Base-by-base conservation (phyloP, 2,888 invertebrate species). In the Taenaris catops region DNA sequence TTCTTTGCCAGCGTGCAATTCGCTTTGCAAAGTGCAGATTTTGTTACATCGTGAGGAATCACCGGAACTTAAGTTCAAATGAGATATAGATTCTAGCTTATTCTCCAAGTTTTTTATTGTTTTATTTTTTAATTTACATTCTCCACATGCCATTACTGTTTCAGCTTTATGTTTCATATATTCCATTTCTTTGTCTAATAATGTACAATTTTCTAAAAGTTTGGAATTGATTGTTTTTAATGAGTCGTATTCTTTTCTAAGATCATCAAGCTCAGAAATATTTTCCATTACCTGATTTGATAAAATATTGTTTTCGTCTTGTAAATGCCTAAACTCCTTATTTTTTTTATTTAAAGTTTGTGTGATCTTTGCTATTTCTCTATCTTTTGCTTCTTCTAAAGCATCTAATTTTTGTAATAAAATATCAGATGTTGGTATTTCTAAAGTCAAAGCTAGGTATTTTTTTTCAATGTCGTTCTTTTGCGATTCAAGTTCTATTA, bases 261-360 rank as follows among this genome's bases (percentile, higher is more conserved):
- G 61, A 14, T 61, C 54, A 28, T 90, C 89, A 8, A 66, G 69
- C 45, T 91, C 91, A 32, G 88, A 81, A 29, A 90, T 73, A 39
- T 66, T 84, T 25, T 91, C 91, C 66, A 90, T 87, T 1, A 91
- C 48, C 57, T 89, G 81, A 19, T 74, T 87, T 0, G 91, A 90
- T 10, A 91, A 63, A 25, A 71, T 65, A 46, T 89, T 87, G 50
- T 88, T 84, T 61, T 89, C 89, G 6, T 67, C 64, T 62, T 88
- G 88, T 39, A 90, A 62, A 11, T 53, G 58, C 34, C 62, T 51
- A 9, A 87, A 45, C 46, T 78, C 48, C 19, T 49, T 45, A 34
- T 48, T 58, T 41, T 68, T 70, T 9, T 25, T 44, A 9, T 33
- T 59, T 4, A 81, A 42, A 4, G 44, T 40, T 16, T 48, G 51